Percentiles rank a stretch among this genome's conserved stretches.
Conservation (phyloP, 2,113 vertebrate species). For the Plecotus auritus region DNA sequence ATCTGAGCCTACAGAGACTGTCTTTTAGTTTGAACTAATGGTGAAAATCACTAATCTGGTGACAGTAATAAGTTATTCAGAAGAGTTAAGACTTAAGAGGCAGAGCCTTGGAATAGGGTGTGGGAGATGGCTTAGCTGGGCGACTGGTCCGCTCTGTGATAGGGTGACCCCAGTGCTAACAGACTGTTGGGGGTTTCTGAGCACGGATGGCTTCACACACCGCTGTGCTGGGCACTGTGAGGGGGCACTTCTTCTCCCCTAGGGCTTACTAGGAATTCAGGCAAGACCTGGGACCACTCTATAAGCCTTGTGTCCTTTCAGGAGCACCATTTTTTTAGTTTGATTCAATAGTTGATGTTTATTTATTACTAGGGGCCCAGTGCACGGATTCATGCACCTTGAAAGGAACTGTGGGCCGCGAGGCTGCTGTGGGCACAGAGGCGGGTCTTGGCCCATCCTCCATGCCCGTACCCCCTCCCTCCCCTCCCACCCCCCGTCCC, state of each 20-base stretch:
- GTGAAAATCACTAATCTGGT: not conserved
- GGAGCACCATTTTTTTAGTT: not conserved
- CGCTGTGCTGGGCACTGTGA: not conserved
- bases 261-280: not conserved
- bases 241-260: not conserved
- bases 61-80: not conserved
- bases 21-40: not conserved
- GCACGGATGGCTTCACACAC: not conserved
- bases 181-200: not conserved
- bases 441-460: no score
- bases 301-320: not conserved
- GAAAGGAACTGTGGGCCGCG: no score
- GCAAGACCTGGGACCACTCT: not conserved
- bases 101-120: not conserved
- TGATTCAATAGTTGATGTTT: not conserved
- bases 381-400: no score
- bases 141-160: not conserved
- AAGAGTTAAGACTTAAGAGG: conserved; percentile 19
- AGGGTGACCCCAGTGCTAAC: not conserved
- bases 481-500: fast-evolving
- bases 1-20: not conserved
- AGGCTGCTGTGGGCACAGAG: no score
- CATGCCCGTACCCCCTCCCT: no score
- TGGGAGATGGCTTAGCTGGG: not conserved
- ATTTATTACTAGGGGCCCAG: not conserved